Conservation (phyloP, 2,113 vertebrate species). For the Alces alces region DNA sequence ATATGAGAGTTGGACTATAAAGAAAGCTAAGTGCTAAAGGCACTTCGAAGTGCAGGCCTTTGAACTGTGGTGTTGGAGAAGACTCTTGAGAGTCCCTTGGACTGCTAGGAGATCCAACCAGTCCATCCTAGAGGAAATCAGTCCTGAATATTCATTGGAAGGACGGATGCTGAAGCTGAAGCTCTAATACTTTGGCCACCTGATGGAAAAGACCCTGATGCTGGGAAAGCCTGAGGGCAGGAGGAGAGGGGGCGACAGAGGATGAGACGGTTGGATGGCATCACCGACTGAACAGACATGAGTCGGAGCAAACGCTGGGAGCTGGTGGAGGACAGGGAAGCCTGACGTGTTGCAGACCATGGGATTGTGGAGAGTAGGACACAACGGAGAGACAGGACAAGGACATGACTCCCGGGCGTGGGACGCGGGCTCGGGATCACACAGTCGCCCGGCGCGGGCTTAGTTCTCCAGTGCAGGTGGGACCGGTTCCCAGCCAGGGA, state of each 20-base stretch:
- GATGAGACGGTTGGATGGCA: not conserved
- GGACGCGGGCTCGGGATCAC: not conserved
- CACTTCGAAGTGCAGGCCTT: not conserved
- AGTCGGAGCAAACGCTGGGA: not conserved
- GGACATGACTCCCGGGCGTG: not conserved
- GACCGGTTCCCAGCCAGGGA: not conserved
- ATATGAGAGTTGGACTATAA: not conserved
- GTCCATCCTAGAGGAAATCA: not conserved
- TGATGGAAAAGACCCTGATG: not conserved
- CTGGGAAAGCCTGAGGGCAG: fast-evolving
- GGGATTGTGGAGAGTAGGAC: not conserved
- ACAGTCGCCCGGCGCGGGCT: fast-evolving
- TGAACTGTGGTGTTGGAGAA: not conserved
- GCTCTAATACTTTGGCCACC: not conserved
- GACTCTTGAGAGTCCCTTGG: not conserved
- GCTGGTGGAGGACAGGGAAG: not conserved
- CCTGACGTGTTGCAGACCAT: fast-evolving
- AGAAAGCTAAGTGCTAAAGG: not conserved
- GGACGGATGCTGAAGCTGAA: not conserved
- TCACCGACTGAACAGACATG: not conserved
- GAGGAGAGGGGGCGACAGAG: not conserved
- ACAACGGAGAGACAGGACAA: fast-evolving
- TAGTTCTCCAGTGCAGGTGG: fast-evolving
- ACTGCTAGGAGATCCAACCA: not conserved
- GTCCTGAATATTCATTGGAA: not conserved